Evolutionary conservation across 2,888 invertebrate species (phyloP).

Genomic region (Parnassius mnemosyne): DNA sequence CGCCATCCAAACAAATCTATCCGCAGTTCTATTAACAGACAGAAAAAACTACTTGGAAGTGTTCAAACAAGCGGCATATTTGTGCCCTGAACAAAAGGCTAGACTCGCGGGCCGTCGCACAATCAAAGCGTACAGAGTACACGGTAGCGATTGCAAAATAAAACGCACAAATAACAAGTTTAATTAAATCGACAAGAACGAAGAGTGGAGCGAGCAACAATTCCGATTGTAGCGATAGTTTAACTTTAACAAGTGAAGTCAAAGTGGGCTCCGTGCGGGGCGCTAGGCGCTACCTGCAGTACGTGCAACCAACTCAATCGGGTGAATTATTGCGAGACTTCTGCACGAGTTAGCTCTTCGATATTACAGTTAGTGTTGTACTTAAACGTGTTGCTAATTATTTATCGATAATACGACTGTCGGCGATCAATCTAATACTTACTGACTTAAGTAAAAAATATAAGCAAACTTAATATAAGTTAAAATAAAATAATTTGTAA

Average conservation of each 20-base stretch:
- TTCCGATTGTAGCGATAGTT: slow-evolving; percentile 72
- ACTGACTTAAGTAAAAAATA: too few relatives aligned
- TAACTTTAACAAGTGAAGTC: slow-evolving; percentile 75
- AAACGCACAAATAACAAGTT: slow-evolving; percentile 78
- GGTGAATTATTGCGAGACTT: slow-evolving; percentile 42
- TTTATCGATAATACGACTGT: slow-evolving; percentile 13
- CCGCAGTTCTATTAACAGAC: background rate
- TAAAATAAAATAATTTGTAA: too few relatives aligned
- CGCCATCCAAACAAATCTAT: too few relatives aligned
- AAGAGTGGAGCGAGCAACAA: slow-evolving; percentile 53
- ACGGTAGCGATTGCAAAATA: slow-evolving; percentile 69
- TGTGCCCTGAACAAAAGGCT: slow-evolving; percentile 49
- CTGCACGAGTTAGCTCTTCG: slow-evolving; percentile 32
- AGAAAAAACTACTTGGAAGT: background rate
- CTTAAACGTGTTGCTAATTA: slow-evolving; percentile 21
- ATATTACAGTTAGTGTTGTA: slow-evolving; percentile 25
- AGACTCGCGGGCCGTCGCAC: slow-evolving; percentile 54
- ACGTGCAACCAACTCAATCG: slow-evolving; percentile 52
- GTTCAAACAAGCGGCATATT: slow-evolving; percentile 14
- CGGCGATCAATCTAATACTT: too few relatives aligned
- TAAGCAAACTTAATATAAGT: too few relatives aligned
- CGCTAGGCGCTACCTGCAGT: slow-evolving; percentile 57
- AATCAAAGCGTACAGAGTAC: slow-evolving; percentile 60
- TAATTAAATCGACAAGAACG: slow-evolving; percentile 76
- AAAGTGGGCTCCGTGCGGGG: slow-evolving; percentile 63